Base-by-base conservation (phyloP, 2,113 vertebrate genomes). In the Aegithalos caudatus region DNA sequence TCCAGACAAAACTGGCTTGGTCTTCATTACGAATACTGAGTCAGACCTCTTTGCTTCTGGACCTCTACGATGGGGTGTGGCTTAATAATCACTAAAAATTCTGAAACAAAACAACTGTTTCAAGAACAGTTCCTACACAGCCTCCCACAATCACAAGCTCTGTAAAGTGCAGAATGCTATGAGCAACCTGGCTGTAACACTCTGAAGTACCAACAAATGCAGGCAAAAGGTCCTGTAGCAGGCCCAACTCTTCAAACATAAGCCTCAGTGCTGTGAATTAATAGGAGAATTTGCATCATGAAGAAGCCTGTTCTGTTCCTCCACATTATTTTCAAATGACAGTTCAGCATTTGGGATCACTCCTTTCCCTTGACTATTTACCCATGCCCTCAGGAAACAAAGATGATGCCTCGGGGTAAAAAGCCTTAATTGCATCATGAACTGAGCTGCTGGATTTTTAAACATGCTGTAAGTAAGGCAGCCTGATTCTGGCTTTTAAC, bases 131-230 rank as follows among this genome's bases (percentile, higher is more conserved):
- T 90, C 31, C 50, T 58, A 35, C 54, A 14, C 24, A 45, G 38
- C 47, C 35, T 72, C 19, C 40, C 45, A 45, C 2, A 4, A 25
- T 29, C 54, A 29, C 31, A 70, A 61, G 38, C 17, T 77, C 48
- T 61, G 13, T 47, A 73, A 81, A 61, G 83, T 6, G 14, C n/a
- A 56, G 28, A 69, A 50, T 42, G 9, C 37, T 47, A 64, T 0
- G 0, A 90, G 44, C 48, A 92, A 29, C 8, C 35, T 56, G 4
- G n/a, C 57, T 90, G 22, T 40, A 82, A 64, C 11, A 8, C 17
- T 15, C 56, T 17, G 22, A 80, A 69, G 37, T n/a, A 69, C 67
- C 31, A 80, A 21, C 0, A 0, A 1, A 56, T 3, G 24, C n/a
- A 82, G 29, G 37, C 23, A 76, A 67, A 88, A 88, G 10, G 11